Base-by-base conservation (phyloP, 2,888 invertebrate species). In the Conistra vaccinii region DNA sequence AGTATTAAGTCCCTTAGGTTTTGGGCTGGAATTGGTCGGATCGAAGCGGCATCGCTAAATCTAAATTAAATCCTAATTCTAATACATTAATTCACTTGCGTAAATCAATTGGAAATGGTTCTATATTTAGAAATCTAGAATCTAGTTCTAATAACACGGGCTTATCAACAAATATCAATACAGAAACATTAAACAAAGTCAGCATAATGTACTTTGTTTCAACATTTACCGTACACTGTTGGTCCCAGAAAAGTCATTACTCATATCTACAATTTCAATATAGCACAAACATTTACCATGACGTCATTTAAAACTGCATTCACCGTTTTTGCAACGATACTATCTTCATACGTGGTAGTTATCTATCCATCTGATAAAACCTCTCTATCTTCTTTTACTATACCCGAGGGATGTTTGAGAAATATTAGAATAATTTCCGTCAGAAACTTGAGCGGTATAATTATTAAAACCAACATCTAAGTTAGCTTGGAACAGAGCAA, bases 371-470 rank as follows among this genome's bases (percentile, higher is more conserved):
- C 76, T 1, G 62, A 78, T 68, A 53, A 76, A 76, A 58, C 10
- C 14, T 45, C 51, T 29, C 35, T 0, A 12, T 81, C 62, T 32
- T 29, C 12, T 51, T 26, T 5, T 32, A 72, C 29, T 12, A 60
- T 17, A 26, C 83, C 14, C 55, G 0, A 57, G 67, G 48, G 80
- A 69, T 20, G 12, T 14, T 12, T 23, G 48, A 55, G 58, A 66
- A 69, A 76, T 75, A 74, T 78, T 78, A 61, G 48, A 81, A 78
- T 76, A 76, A 76, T 75, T 81, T 76, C 51, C 35, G 10, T 23
- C 23, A 63, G 39, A 79, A 79, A 83, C 67, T 73, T 68, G 48
- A 79, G n/a, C 83, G 53, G 78, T 35, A 68, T 69, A 73, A 81
- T 72, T 78, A 82, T 58, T 73, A 65, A 74, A 83, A 83, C 63